These are phyloP conservation scores for Biston betularia DNA, from an alignment of 2,888 invertebrate species.

Conservation along the genomic window DNA sequence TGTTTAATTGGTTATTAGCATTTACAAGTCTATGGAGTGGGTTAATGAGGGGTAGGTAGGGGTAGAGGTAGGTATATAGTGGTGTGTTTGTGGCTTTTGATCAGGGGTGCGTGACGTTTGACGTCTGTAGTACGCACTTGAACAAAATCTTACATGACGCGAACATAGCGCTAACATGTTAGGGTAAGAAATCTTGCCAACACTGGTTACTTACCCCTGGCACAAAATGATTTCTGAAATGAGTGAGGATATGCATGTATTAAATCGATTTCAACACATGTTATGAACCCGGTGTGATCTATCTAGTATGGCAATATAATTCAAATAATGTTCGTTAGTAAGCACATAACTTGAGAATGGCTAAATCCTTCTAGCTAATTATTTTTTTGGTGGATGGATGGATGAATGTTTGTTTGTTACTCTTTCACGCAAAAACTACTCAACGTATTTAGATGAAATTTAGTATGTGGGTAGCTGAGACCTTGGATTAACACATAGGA, in stretches of 20 bases:
- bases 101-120: conserved; percentile 53
- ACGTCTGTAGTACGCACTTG: conserved; percentile 48
- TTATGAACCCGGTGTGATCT: too few relatives aligned
- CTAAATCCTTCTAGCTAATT: too few relatives aligned
- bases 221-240: background rate
- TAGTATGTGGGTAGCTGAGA: too few relatives aligned
- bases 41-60: conserved; percentile 64
- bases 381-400: too few relatives aligned
- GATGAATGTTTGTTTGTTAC: too few relatives aligned
- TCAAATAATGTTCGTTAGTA: too few relatives aligned
- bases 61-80: conserved; percentile 61
- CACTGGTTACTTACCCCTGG: conserved; percentile 5
- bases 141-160: conserved; percentile 51
- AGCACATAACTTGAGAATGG: too few relatives aligned
- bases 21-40: conserved; percentile 69
- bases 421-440: too few relatives aligned
- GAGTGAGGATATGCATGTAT: background rate
- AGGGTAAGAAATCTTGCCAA: conserved; percentile 27
- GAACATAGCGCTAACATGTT: conserved; percentile 33
- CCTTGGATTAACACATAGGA: too few relatives aligned
- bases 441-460: too few relatives aligned
- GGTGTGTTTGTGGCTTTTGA: conserved; percentile 68
- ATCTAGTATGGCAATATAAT: too few relatives aligned
- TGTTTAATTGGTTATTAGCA: conserved; percentile 83
- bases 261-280: too few relatives aligned